These are phyloP conservation scores for Indri indri DNA, from an alignment of 2,113 vertebrate species.

Conservation along the genomic window DNA sequence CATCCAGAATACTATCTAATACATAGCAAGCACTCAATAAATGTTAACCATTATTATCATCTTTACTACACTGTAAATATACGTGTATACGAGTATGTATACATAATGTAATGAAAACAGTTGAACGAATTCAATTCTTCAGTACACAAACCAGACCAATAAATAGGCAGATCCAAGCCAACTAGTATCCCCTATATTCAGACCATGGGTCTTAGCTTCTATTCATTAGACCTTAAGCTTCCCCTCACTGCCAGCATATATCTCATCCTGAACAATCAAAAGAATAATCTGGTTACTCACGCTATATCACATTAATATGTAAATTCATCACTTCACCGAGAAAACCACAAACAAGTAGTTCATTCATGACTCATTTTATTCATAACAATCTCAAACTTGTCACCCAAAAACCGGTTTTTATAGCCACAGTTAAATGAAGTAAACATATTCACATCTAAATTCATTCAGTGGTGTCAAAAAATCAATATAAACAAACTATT, in stretches of 20 bases:
- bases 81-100: neutral
- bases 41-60: neutral
- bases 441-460: conserved; percentile 51
- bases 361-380: conserved; percentile 72
- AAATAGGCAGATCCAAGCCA: neutral
- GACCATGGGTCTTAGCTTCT: neutral
- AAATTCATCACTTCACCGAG: conserved; percentile 59
- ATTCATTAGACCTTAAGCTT: neutral
- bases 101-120: neutral
- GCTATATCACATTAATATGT: conserved; percentile 67
- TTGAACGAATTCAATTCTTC: conserved; percentile 1
- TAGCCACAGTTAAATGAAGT: conserved; percentile 51
- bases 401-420: conserved; percentile 39
- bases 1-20: neutral
- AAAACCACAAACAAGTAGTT: conserved; percentile 63
- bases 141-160: neutral
- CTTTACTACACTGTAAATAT: neutral
- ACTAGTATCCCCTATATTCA: neutral
- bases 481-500: conserved; percentile 13
- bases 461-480: conserved; percentile 17
- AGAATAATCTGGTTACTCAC: conserved; percentile 63
- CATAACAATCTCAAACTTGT: conserved; percentile 58
- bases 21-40: neutral
- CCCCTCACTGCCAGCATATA: conserved; percentile 19
- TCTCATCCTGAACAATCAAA: conserved; percentile 28